These are phyloP conservation scores for Andricus grossulariae DNA, from an alignment of 1,140 invertebrate genomes.

Conservation along the genomic window DNA sequence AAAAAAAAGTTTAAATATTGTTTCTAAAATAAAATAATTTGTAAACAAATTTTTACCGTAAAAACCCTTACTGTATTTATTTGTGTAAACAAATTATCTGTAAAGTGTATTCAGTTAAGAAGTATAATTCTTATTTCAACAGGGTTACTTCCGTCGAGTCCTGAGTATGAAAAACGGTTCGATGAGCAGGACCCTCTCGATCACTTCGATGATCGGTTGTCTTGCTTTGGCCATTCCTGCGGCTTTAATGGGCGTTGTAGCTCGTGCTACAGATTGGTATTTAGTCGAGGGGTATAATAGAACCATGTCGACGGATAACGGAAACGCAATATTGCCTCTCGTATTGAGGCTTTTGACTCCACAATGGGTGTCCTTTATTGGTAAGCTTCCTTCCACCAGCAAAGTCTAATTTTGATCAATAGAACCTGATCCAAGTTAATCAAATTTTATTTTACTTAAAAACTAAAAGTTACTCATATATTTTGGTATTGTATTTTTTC, in stretches of 20 bases:
- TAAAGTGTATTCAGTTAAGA: not conserved
- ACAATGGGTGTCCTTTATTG: slow-evolving; percentile 70
- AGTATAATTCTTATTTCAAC: slow-evolving; percentile 44
- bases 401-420: too few species aligned
- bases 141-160: slow-evolving; percentile 90
- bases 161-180: slow-evolving; percentile 84
- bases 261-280: slow-evolving; percentile 82
- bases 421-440: not conserved
- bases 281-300: slow-evolving; percentile 70
- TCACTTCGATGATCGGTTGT: slow-evolving; percentile 85
- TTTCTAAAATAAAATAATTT: not conserved
- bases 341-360: slow-evolving; percentile 87
- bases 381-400: slow-evolving; percentile 53
- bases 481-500: not conserved
- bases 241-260: slow-evolving; percentile 85
- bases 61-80: not conserved
- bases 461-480: slow-evolving; percentile 36
- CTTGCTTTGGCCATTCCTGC: slow-evolving; percentile 86
- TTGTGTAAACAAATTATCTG: not conserved
- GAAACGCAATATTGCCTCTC: slow-evolving; percentile 83
- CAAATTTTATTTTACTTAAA: not conserved
- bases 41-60: not conserved
- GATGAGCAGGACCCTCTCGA: slow-evolving; percentile 84
- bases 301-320: slow-evolving; percentile 74
- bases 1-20: too few species aligned